Conservation (phyloP, 2,797 vertebrate genomes). For the Macrochelys suwanniensis region DNA sequence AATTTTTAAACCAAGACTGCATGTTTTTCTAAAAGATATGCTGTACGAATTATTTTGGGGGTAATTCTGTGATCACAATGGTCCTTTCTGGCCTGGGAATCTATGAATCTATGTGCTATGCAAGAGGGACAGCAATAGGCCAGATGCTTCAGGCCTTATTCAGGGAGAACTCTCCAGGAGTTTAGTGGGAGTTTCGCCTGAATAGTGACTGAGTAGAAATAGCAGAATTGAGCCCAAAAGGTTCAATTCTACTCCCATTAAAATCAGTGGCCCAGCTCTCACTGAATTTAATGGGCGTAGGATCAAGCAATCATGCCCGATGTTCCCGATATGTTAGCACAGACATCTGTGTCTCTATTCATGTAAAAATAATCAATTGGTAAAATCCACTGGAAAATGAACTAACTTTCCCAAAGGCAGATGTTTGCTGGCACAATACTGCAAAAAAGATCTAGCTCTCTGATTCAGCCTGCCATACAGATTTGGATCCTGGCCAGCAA, state of each 20-base stretch:
- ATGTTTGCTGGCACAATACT: background rate
- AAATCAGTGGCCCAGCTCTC: background rate
- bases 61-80: too few species aligned
- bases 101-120: background rate
- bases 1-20: background rate
- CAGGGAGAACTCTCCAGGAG: background rate
- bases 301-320: background rate
- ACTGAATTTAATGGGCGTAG: background rate
- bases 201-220: constrained; percentile 36
- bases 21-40: background rate
- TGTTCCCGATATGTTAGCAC: background rate
- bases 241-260: background rate
- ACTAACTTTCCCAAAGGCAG: constrained; percentile 13
- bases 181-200: accelerated
- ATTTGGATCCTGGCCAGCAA: constrained; percentile 40
- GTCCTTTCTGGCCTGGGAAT: background rate
- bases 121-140: constrained; percentile 33
- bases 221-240: constrained; percentile 16
- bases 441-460: constrained; percentile 4
- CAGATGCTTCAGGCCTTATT: constrained; percentile 4
- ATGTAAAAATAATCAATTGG: background rate
- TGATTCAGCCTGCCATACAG: background rate
- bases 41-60: background rate
- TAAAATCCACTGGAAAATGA: background rate
- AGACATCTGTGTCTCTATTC: background rate